Evolutionary conservation across 2,113 vertebrate genomes (phyloP).

Genomic region (Furnarius figulus): DNA sequence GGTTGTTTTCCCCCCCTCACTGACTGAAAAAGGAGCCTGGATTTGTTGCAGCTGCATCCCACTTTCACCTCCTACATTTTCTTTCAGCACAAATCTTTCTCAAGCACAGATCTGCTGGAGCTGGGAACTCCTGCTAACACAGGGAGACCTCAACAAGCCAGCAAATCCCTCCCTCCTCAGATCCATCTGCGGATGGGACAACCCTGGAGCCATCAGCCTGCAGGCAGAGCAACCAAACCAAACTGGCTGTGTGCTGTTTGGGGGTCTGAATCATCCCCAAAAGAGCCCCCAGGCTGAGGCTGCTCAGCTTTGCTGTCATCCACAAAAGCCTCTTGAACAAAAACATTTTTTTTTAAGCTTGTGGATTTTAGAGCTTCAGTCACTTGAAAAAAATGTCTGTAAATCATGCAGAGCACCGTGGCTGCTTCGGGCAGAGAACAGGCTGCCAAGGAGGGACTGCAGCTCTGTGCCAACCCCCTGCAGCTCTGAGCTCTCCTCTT

Average conservation of each 20-base stretch:
- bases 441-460: background rate
- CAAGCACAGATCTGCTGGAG: background rate
- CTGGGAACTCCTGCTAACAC: background rate
- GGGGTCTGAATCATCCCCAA: background rate
- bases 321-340: background rate
- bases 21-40: background rate
- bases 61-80: background rate
- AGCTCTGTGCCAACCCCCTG: background rate
- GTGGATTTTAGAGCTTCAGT: background rate
- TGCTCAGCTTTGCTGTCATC: background rate
- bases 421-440: background rate
- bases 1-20: fast-evolving
- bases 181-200: background rate
- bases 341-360: background rate
- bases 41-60: background rate
- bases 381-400: conserved; percentile 47
- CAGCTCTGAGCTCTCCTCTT: background rate
- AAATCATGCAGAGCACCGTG: background rate
- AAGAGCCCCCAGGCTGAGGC: background rate
- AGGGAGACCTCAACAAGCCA: background rate
- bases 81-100: background rate
- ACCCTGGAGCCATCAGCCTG: background rate
- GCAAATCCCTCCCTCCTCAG: background rate
- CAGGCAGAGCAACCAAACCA: background rate
- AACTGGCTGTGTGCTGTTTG: fast-evolving